phyloP scores from a whole-genome alignment of 1,140 invertebrate species.

The Melanaphis sacchari region DNA sequence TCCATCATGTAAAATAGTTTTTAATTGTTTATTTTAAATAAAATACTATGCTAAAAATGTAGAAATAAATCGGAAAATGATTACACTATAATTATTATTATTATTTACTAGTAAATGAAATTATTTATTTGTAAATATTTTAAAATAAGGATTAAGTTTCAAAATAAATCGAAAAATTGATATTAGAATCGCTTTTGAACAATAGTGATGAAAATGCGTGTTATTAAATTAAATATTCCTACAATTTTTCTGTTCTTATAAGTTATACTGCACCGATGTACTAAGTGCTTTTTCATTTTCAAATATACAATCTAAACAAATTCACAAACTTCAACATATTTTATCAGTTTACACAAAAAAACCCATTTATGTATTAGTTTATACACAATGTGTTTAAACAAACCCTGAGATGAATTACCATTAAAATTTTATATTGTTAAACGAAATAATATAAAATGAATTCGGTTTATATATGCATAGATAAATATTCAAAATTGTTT shows the following conservation, averaged over 20 bases:
- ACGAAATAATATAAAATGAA: neutral
- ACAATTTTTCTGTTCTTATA: neutral
- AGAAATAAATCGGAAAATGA: neutral
- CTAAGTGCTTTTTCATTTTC: neutral
- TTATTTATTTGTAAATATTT: neutral
- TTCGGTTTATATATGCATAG: neutral
- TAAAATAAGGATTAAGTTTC: neutral
- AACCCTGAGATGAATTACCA: too few relatives aligned
- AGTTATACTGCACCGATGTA: neutral
- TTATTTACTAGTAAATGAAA: neutral
- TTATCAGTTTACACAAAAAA: neutral
- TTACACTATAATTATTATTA: neutral
- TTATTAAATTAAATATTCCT: neutral
- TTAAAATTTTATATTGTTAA: neutral
- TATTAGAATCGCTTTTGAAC: neutral
- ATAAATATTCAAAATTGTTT: neutral
- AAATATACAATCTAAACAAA: neutral
- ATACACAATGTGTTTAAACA: neutral
- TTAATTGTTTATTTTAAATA: neutral
- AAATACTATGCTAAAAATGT: neutral
- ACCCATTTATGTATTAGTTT: neutral
- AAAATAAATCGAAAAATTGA: neutral
- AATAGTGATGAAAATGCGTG: neutral
- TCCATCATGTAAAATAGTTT: slow-evolving; percentile 1
- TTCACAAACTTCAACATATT: neutral